A percentile compares a stretch with the other conserved stretches of the same genome.
phyloP scores from a whole-genome alignment of 2,797 vertebrate genomes.

The Gymnoscopelus braueri region DNA sequence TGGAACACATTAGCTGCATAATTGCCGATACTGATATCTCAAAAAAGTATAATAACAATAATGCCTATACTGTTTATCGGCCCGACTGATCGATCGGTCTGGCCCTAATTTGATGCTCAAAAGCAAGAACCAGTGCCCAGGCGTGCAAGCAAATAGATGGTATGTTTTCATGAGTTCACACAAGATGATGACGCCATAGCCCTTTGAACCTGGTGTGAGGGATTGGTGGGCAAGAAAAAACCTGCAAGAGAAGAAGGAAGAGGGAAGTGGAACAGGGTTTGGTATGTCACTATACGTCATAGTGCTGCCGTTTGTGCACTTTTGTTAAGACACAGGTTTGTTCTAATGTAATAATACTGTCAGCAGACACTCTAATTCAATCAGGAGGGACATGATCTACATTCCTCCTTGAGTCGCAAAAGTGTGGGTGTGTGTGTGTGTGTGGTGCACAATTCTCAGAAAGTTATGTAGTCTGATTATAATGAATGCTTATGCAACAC shows the following conservation, averaged over 20 bases:
- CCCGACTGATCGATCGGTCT: no score
- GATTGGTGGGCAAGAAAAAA: not conserved
- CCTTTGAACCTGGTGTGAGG: not conserved
- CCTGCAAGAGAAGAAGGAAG: not conserved
- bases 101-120: not conserved
- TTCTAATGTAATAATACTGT: constrained; percentile 66
- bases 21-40: no score
- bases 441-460: constrained; percentile 1
- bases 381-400: constrained; percentile 58
- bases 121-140: not conserved
- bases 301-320: constrained; percentile 20
- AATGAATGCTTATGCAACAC: not conserved
- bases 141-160: not conserved
- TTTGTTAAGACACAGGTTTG: constrained; percentile 47
- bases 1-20: no score
- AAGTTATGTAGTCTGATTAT: not conserved
- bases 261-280: not conserved
- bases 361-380: constrained; percentile 65
- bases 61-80: no score
- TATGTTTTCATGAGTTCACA: not conserved
- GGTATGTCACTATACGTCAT: constrained; percentile 1
- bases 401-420: constrained; percentile 60
- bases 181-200: not conserved
- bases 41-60: no score
- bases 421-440: constrained; percentile 29